Base-by-base conservation (phyloP, 92 coral and sea anemone genomes). In the Anthopleura xanthogrammica region DNA sequence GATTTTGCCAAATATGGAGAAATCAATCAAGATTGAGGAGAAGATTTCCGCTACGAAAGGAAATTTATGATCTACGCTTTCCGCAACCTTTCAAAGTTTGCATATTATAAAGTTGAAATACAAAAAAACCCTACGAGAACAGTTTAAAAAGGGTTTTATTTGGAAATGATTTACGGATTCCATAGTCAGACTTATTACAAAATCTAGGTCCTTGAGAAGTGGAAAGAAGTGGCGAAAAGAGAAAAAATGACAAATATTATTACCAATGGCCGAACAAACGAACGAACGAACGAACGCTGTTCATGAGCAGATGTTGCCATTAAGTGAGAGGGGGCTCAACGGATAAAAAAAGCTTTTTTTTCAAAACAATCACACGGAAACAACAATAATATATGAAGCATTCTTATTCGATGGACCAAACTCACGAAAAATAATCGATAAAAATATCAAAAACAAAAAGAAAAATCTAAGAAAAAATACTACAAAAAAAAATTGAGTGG, bases 11-110 rank as follows among this genome's bases (percentile, higher is more conserved):
- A 80, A 94, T 94, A 94, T 82, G 98, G 98, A 81, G 77, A 89
- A 77, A 66, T 85, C 89, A 94, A 91, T 94, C 93, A 94, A 83
- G 89, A 82, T 76, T 76, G 77, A 88, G 95, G 72, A 56, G 90
- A 90, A 76, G 87, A 94, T 92, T 94, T 94, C 98, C 98, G 98
- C 88, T 88, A 60, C 20, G 77, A 80, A 72, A 92, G 95, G 98
- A 94, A 94, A 94, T 94, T 91, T 92, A 87, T 87, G 93, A 86
- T 91, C 88, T 89, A 46, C 62, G 79, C 90, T 82, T 94, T 94
- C 95, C 98, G 95, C 83, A 87, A 86, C 89, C 87, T 89, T 92
- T 89, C 92, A 83, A 83, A 78, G 48, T 80, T 91, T 89, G 94
- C 91, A 89, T 91, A 93, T 93, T 78, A 82, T 72, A 64, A 75